These are phyloP conservation scores for Eucera pruinosa DNA, from an alignment of 2,888 invertebrate genomes.

Conservation along the genomic window DNA sequence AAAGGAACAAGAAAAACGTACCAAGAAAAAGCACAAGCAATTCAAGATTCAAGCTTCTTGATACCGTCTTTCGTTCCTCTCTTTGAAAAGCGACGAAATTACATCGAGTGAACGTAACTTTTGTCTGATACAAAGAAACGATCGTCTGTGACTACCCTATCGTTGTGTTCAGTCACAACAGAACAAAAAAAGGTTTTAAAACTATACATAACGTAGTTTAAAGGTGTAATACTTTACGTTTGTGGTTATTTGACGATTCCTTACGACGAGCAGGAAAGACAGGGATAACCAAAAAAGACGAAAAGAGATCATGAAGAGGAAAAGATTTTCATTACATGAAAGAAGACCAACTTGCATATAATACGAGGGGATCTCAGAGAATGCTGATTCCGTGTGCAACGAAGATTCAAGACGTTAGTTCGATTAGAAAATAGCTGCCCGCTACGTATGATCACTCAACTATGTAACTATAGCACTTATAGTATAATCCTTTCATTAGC, in stretches of 20 bases:
- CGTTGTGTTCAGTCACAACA: too few species aligned
- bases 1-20: background rate
- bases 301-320: constrained; percentile 21
- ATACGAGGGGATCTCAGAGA: background rate
- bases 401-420: background rate
- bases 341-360: background rate
- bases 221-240: constrained; percentile 21
- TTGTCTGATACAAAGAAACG: background rate
- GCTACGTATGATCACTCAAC: background rate
- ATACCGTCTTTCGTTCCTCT: background rate
- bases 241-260: constrained; percentile 10
- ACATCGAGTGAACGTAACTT: background rate
- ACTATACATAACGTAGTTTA: background rate
- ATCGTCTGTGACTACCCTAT: background rate
- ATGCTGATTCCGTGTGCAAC: background rate
- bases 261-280: constrained; percentile 4
- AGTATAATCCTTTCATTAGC: background rate
- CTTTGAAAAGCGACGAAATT: background rate
- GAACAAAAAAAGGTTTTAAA: background rate
- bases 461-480: background rate
- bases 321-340: constrained; percentile 5
- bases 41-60: background rate
- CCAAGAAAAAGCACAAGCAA: background rate
- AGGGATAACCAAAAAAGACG: background rate
- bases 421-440: constrained; percentile 19